These are phyloP conservation scores for Trachemys scripta DNA, from an alignment of 2,113 vertebrate species.

Conservation along the genomic window DNA sequence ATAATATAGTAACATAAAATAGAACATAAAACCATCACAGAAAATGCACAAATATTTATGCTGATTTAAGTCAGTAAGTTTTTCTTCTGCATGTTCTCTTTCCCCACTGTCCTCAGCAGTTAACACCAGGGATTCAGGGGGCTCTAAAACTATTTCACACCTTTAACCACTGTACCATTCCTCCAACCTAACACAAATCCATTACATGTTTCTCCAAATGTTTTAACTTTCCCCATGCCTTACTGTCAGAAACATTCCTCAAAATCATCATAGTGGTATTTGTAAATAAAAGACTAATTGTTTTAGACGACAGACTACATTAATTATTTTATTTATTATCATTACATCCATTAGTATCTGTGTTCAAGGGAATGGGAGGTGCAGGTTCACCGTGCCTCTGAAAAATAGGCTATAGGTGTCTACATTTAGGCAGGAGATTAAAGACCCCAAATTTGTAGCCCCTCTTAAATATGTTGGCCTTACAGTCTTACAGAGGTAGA, in stretches of 20 bases:
- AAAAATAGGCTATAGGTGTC: background rate
- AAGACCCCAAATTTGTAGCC: background rate
- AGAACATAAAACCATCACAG: no score
- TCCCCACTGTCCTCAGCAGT: background rate
- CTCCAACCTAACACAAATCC: background rate
- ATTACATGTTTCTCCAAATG: background rate
- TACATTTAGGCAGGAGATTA: background rate
- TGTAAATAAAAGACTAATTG: background rate
- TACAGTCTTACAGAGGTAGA: background rate
- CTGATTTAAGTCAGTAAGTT: no score
- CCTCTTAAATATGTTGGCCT: background rate
- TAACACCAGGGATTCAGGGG: background rate
- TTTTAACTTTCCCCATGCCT: background rate
- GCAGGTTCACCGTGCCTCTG: background rate
- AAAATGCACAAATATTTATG: no score
- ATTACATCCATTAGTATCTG: background rate
- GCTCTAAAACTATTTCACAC: background rate
- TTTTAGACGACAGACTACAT: background rate
- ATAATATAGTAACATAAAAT: no score
- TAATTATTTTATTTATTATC: background rate
- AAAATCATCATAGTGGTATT: background rate
- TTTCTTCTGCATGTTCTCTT: background rate
- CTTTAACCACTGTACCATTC: background rate
- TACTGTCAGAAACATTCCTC: no score
- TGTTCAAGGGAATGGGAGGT: background rate